Percentiles rank a stretch among this genome's conserved stretches.
Evolutionary conservation across 2,888 invertebrate genomes (phyloP).

Genomic region (Blera fallax): DNA sequence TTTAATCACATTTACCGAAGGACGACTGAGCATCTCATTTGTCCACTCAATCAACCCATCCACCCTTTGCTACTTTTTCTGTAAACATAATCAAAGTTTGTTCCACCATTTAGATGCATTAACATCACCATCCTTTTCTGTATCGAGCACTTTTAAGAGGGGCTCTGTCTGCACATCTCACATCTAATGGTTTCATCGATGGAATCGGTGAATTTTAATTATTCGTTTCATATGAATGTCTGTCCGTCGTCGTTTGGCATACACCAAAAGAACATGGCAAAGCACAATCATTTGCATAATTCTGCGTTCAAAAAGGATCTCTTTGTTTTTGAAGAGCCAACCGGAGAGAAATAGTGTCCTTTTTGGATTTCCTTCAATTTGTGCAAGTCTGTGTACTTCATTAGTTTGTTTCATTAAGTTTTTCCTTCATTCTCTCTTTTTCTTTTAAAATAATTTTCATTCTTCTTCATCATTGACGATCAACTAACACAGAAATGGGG

Average conservation of each 20-base stretch:
- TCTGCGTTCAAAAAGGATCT: conserved; percentile 14
- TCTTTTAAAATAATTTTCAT: neutral
- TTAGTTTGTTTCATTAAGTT: conserved; percentile 46
- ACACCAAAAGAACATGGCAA: conserved; percentile 33
- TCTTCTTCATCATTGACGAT: conserved; percentile 14
- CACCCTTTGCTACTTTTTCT: conserved; percentile 1
- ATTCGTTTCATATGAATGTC: conserved; percentile 36
- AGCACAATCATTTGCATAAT: conserved; percentile 53
- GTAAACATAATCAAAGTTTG: conserved; percentile 51
- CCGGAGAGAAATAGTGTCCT: neutral
- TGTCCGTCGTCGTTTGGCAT: conserved; percentile 5
- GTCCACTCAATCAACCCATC: conserved; percentile 37
- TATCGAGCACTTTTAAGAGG: conserved; percentile 2
- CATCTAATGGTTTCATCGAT: conserved; percentile 13
- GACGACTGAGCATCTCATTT: conserved; percentile 30
- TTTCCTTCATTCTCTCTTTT: conserved; percentile 16
- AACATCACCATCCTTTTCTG: conserved; percentile 8
- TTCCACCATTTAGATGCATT: conserved; percentile 48
- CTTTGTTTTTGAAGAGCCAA: neutral
- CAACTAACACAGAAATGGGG: neutral
- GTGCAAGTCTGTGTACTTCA: conserved; percentile 20
- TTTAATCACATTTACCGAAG: conserved; percentile 53
- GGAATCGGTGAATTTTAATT: conserved; percentile 54
- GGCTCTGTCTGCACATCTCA: neutral
- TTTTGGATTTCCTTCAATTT: conserved; percentile 4